Evolutionary conservation across 2,797 vertebrate genomes (phyloP).

Genomic region (Schizopygopsis pylzovi): DNA sequence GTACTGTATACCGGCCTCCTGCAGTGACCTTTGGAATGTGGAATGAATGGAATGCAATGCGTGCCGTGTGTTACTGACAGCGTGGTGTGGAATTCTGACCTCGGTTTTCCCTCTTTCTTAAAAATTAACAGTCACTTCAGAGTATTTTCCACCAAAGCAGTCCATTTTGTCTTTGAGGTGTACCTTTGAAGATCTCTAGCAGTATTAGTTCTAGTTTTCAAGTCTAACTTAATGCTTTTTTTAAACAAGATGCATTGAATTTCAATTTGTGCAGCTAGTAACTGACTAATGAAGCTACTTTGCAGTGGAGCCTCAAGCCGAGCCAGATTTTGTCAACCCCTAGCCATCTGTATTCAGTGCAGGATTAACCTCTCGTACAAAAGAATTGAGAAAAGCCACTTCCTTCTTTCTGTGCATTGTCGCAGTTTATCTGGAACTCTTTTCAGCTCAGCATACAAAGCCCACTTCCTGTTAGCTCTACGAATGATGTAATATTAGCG

Average conservation of each 20-base stretch:
- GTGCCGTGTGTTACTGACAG: constrained; percentile 33
- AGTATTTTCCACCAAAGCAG: background rate
- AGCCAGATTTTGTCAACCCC: constrained; percentile 6
- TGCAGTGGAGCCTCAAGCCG: background rate
- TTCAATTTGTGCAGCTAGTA: constrained; percentile 18
- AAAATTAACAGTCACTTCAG: background rate
- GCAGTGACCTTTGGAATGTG: constrained; percentile 44
- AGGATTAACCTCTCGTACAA: constrained; percentile 28
- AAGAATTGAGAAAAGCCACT: constrained; percentile 22
- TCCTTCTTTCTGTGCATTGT: constrained; percentile 39
- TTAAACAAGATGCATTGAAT: background rate
- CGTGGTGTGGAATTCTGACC: constrained; percentile 41
- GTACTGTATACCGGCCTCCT: constrained; percentile 36
- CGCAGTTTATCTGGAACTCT: constrained; percentile 34
- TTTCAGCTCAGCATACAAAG: constrained; percentile 11
- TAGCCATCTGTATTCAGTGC: constrained; percentile 27
- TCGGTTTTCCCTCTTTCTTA: constrained; percentile 32
- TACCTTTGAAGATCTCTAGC: background rate
- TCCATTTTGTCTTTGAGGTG: constrained; percentile 12
- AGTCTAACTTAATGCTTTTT: background rate
- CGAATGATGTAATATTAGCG: background rate
- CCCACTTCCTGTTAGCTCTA: constrained; percentile 33
- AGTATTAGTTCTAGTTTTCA: background rate
- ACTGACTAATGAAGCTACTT: background rate
- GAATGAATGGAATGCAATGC: constrained; percentile 50